phyloP scores from a whole-genome alignment of 2,888 invertebrate species.

The Panorpa germanica region DNA sequence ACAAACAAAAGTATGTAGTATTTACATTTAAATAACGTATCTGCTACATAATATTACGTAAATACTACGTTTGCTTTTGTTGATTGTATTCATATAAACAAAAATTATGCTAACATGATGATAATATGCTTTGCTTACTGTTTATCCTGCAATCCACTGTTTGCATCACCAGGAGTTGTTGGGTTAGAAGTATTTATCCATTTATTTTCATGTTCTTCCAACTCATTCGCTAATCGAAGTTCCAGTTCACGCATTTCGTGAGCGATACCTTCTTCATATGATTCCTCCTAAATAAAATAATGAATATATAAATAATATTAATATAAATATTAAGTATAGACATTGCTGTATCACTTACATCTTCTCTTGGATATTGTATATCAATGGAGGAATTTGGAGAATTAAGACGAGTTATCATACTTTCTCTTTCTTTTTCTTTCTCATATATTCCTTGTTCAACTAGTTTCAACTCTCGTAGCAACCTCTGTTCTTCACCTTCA shows the following conservation, averaged over 20 bases:
- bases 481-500: slow-evolving; percentile 30
- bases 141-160: too few relatives aligned
- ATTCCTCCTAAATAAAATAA: slow-evolving; percentile 25
- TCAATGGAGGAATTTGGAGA: neutral
- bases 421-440: too few relatives aligned
- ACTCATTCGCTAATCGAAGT: slow-evolving; percentile 41
- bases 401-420: too few relatives aligned
- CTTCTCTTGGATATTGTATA: neutral
- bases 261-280: slow-evolving; percentile 42
- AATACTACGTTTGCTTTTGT: too few relatives aligned
- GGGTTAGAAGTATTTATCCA: too few relatives aligned
- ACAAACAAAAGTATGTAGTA: too few relatives aligned
- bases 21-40: too few relatives aligned
- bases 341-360: slow-evolving; percentile 1
- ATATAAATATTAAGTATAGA: neutral
- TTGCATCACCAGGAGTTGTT: too few relatives aligned
- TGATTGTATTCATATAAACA: too few relatives aligned
- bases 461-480: slow-evolving; percentile 36
- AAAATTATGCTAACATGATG: too few relatives aligned
- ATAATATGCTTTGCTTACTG: too few relatives aligned
- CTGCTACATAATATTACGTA: too few relatives aligned
- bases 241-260: slow-evolving; percentile 46
- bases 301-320: slow-evolving; percentile 11
- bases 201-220: slow-evolving; percentile 39
- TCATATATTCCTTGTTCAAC: slow-evolving; percentile 41